Evolutionary conservation across 2,888 invertebrate species (phyloP).

Genomic region (Masnerella sp.): DNA sequence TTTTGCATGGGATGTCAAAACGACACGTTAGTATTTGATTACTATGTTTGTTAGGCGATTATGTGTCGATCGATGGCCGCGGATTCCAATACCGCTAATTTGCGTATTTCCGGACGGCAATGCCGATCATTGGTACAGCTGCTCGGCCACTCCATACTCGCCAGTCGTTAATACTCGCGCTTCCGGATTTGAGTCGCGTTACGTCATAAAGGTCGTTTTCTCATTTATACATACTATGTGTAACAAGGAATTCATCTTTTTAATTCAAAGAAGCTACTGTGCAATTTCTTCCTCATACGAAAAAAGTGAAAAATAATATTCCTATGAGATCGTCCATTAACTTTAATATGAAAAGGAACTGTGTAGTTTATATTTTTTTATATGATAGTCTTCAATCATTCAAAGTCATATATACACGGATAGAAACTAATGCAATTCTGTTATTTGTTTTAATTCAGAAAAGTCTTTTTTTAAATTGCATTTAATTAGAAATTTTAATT

Average conservation of each 20-base stretch:
- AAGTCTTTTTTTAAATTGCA: too few relatives aligned
- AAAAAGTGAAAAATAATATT: too few relatives aligned
- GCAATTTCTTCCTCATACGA: conserved; percentile 28
- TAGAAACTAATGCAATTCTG: too few relatives aligned
- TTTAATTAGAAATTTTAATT: too few relatives aligned
- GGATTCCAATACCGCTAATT: conserved; percentile 28
- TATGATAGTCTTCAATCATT: too few relatives aligned
- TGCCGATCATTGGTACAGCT: conserved; percentile 17
- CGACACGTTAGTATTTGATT: conserved; percentile 24
- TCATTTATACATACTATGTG: conserved; percentile 36
- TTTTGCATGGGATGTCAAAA: conserved; percentile 2
- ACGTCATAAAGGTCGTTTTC: conserved; percentile 46
- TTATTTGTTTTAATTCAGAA: too few relatives aligned
- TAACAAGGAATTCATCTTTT: conserved; percentile 30
- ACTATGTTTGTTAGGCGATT: conserved; percentile 40
- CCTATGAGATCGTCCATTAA: too few relatives aligned
- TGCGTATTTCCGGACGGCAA: conserved; percentile 28
- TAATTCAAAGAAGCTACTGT: conserved; percentile 38
- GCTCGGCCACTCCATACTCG: conserved; percentile 9
- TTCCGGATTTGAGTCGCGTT: conserved; percentile 39
- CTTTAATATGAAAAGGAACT: too few relatives aligned
- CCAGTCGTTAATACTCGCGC: conserved; percentile 28
- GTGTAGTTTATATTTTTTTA: too few relatives aligned
- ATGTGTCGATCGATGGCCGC: conserved; percentile 39
- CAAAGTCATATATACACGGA: too few relatives aligned